A percentile compares a stretch with the other conserved stretches of the same genome.
Evolutionary conservation across 2,113 vertebrate species (phyloP).

Genomic region (Prionailurus viverrinus): DNA sequence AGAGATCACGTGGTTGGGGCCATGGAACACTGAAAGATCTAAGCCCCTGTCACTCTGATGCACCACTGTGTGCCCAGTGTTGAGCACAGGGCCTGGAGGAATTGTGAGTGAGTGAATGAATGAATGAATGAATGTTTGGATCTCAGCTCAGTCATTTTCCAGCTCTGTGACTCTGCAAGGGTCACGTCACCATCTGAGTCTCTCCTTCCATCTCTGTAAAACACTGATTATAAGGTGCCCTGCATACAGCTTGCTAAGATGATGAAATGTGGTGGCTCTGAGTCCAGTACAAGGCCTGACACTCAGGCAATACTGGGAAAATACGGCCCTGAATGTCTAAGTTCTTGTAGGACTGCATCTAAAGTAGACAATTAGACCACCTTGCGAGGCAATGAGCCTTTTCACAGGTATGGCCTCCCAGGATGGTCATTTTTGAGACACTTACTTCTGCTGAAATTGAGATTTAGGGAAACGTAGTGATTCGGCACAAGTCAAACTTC

Average conservation of each 20-base stretch:
- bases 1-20: accelerated
- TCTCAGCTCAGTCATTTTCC: background rate
- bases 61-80: accelerated
- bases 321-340: background rate
- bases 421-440: background rate
- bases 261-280: too few relatives aligned
- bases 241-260: background rate
- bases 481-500: background rate
- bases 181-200: background rate
- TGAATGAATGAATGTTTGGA: background rate
- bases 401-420: background rate
- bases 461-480: background rate
- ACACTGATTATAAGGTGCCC: background rate
- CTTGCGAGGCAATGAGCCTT: background rate
- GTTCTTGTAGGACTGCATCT: background rate
- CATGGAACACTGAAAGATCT: background rate
- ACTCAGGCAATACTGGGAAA: background rate
- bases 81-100: background rate
- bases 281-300: background rate
- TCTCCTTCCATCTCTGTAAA: background rate
- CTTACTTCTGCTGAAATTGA: background rate
- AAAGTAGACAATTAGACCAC: background rate
- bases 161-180: background rate
- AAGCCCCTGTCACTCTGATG: background rate
- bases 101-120: background rate